Percentiles rank a stretch among this genome's conserved stretches.
Evolutionary conservation across 2,888 invertebrate genomes (phyloP).

Genomic region (Camptogramma bilineatum): DNA sequence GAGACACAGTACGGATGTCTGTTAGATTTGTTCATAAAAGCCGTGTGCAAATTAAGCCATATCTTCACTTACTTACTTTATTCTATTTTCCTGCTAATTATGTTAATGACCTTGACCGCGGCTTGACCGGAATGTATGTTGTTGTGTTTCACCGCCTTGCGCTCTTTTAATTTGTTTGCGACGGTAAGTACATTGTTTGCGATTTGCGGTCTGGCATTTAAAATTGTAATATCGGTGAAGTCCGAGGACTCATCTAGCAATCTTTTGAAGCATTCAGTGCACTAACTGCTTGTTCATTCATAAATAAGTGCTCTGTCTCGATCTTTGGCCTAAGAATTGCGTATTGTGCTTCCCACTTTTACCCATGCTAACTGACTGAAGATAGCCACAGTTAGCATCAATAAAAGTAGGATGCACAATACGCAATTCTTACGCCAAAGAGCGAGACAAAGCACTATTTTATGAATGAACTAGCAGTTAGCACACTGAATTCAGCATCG

Average conservation of each 20-base stretch:
- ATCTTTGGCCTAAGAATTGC: too few species aligned
- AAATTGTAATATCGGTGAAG: slow-evolving; percentile 26
- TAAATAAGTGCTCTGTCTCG: too few species aligned
- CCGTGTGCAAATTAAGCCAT: not conserved
- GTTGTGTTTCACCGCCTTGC: slow-evolving; percentile 17
- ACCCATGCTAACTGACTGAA: too few species aligned
- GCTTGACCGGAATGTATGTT: slow-evolving; percentile 32
- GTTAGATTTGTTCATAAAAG: not conserved
- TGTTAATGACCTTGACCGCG: slow-evolving; percentile 30
- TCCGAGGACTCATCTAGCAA: slow-evolving; percentile 21
- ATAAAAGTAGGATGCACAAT: too few species aligned
- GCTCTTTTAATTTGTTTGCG: slow-evolving; percentile 26
- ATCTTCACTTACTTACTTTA: slow-evolving; percentile 6
- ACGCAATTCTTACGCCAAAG: too few species aligned
- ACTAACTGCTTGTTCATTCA: too few species aligned
- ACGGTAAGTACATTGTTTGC: slow-evolving; percentile 31
- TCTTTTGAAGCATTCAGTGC: slow-evolving; percentile 2
- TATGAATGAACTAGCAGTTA: too few species aligned
- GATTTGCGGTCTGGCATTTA: slow-evolving; percentile 31
- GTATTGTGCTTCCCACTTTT: too few species aligned
- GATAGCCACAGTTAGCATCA: too few species aligned
- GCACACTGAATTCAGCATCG: too few species aligned
- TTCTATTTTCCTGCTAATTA: slow-evolving; percentile 24
- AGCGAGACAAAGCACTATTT: too few species aligned
- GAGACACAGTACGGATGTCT: too few species aligned